Conservation (phyloP, 2,888 invertebrate species). For the Panopea generosa region DNA sequence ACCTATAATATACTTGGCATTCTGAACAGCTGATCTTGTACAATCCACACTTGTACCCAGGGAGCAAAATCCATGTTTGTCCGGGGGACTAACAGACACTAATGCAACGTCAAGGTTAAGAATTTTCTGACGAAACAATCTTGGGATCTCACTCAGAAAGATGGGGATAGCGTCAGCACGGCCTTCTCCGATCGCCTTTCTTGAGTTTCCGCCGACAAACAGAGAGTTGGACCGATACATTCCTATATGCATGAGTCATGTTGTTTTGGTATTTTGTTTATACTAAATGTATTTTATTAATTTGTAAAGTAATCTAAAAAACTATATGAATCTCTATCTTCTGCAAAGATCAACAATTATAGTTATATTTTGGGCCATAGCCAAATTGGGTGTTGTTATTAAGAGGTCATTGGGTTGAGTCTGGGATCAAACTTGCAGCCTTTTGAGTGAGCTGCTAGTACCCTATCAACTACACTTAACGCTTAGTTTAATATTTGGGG, state of each 20-base stretch:
- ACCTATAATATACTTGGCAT: slow-evolving; percentile 96
- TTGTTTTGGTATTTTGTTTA: no score
- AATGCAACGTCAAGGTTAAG: slow-evolving; percentile 91
- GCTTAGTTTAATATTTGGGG: no score
- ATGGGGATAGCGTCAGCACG: slow-evolving; percentile 95
- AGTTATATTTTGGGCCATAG: no score
- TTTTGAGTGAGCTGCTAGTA: no score
- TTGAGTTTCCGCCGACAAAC: slow-evolving; percentile 95
- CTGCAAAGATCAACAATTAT: no score
- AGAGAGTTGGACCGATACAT: slow-evolving; percentile 93
- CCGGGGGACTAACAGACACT: slow-evolving; percentile 89
- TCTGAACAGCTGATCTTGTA: slow-evolving; percentile 92
- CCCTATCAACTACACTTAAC: no score
- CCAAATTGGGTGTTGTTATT: no score
- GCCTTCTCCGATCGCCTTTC: slow-evolving; percentile 94
- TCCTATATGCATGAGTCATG: slow-evolving; percentile 86
- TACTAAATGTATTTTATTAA: no score
- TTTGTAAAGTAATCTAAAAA: no score
- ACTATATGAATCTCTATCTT: no score
- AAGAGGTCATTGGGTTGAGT: no score
- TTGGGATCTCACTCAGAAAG: slow-evolving; percentile 96
- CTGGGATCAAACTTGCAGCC: no score
- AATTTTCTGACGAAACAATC: slow-evolving; percentile 94
- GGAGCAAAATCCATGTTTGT: slow-evolving; percentile 95
- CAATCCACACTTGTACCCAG: slow-evolving; percentile 97